phyloP scores from a whole-genome alignment of 2,797 vertebrate genomes.

The Sebastes ruberrimus region DNA sequence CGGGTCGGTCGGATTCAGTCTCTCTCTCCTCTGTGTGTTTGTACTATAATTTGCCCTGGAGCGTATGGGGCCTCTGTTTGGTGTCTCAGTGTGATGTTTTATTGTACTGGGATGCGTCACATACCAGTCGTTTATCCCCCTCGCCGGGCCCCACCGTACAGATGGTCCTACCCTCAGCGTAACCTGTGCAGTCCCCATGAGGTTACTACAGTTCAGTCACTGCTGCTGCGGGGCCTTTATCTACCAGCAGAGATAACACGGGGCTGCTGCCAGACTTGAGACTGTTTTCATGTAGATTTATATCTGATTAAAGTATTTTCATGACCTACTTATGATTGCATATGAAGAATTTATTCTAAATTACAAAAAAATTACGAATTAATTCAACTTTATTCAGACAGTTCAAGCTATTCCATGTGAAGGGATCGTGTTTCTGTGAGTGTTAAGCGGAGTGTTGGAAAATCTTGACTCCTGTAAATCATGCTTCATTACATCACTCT shows the following conservation, averaged over 20 bases:
- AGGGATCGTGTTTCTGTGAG: not conserved
- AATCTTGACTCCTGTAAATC: constrained; percentile 28
- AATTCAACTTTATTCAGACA: not conserved
- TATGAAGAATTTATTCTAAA: not conserved
- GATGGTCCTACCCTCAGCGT: constrained; percentile 37
- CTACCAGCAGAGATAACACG: not conserved
- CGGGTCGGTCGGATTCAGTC: too few relatives aligned
- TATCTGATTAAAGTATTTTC: not conserved
- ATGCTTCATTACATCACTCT: constrained; percentile 62
- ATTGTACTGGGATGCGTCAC: constrained; percentile 29
- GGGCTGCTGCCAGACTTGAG: not conserved
- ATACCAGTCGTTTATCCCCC: constrained; percentile 27
- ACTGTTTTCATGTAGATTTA: not conserved
- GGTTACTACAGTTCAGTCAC: constrained; percentile 69
- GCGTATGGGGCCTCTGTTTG: constrained; percentile 21
- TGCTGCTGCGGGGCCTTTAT: not conserved
- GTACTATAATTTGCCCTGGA: not conserved
- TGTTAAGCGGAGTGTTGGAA: not conserved
- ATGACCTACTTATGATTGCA: not conserved
- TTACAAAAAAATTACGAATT: not conserved
- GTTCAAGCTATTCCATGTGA: not conserved
- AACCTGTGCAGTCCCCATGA: constrained; percentile 19
- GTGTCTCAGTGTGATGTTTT: constrained; percentile 11
- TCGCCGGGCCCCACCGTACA: constrained; percentile 53
- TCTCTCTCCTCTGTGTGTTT: too few relatives aligned